Percentiles rank a stretch among this genome's conserved stretches.
These are phyloP conservation scores for Kryptolebias ocellatus DNA, from an alignment of 2,797 vertebrate species.

Conservation along the genomic window DNA sequence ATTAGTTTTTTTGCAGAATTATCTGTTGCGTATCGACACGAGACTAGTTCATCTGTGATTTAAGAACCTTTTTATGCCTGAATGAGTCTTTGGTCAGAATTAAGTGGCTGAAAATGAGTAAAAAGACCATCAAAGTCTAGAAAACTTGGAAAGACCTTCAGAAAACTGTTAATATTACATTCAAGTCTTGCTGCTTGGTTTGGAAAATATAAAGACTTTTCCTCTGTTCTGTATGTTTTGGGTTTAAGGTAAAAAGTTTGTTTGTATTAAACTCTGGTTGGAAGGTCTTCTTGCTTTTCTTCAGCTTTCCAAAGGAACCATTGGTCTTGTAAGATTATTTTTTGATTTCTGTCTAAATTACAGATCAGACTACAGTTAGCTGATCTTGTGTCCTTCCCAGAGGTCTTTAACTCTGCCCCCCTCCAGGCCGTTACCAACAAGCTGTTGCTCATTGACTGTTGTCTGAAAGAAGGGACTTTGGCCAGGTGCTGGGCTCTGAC, in stretches of 20 bases:
- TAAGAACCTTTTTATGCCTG: not conserved
- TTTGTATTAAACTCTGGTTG: not conserved
- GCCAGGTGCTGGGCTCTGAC: constrained; percentile 79
- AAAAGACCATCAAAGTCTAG: not conserved
- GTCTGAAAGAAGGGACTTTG: constrained; percentile 47
- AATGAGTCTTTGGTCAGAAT: not conserved
- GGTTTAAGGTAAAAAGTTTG: not conserved
- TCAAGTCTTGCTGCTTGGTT: too few relatives aligned
- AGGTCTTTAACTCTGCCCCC: constrained; percentile 4
- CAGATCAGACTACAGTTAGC: not conserved
- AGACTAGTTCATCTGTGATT: not conserved
- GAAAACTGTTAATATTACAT: not conserved
- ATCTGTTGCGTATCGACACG: not conserved
- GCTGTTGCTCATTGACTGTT: constrained; percentile 39
- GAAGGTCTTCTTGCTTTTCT: not conserved
- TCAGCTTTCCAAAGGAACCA: not conserved
- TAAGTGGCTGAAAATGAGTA: not conserved
- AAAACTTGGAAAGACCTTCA: not conserved
- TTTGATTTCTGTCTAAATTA: constrained; percentile 13
- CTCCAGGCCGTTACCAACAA: constrained; percentile 17
- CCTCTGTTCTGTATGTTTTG: not conserved
- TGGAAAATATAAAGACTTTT: not conserved
- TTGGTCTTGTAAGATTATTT: not conserved
- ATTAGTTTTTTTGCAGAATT: not conserved
- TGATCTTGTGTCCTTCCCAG: constrained; percentile 1